phyloP scores from a whole-genome alignment of 1,140 invertebrate species.

The Pseudomyrmex cubaensis region DNA sequence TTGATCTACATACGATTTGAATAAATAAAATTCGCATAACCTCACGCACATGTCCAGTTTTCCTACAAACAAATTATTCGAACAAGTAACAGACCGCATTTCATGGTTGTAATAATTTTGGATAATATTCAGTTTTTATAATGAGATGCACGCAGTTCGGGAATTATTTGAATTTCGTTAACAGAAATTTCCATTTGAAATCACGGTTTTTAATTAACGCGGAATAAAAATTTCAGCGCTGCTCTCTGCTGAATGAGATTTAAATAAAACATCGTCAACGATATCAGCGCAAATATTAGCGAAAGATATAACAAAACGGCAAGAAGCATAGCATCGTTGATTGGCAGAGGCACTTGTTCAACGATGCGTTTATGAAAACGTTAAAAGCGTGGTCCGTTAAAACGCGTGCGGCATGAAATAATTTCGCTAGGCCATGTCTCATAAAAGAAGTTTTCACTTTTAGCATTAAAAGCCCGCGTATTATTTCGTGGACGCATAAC shows the following conservation, averaged over 20 bases:
- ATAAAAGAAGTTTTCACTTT: slow-evolving; percentile 25
- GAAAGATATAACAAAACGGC: slow-evolving; percentile 3
- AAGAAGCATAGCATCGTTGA: slow-evolving; percentile 30
- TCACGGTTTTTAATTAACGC: slow-evolving; percentile 37
- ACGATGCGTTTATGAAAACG: neutral
- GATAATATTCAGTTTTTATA: slow-evolving; percentile 44
- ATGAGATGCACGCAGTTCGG: slow-evolving; percentile 32
- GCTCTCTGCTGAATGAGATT: slow-evolving; percentile 33
- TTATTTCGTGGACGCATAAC: slow-evolving; percentile 20
- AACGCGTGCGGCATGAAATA: slow-evolving; percentile 19
- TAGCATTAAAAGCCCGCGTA: slow-evolving; percentile 26
- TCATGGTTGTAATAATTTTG: slow-evolving; percentile 39
- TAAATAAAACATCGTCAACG: slow-evolving; percentile 35
- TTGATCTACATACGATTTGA: neutral
- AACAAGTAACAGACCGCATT: neutral
- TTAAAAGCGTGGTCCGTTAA: slow-evolving; percentile 26
- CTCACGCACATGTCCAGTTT: slow-evolving; percentile 16
- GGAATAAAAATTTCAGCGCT: slow-evolving; percentile 32
- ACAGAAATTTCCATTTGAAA: slow-evolving; percentile 53
- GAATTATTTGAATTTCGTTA: slow-evolving; percentile 56
- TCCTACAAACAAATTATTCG: slow-evolving; percentile 6
- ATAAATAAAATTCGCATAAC: slow-evolving; percentile 29
- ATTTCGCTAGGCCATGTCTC: neutral
- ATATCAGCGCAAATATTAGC: slow-evolving; percentile 39
- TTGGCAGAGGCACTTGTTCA: slow-evolving; percentile 2